These are phyloP conservation scores for Urocyon cinereoargenteus DNA, from an alignment of 2,797 vertebrate genomes.

Conservation along the genomic window DNA sequence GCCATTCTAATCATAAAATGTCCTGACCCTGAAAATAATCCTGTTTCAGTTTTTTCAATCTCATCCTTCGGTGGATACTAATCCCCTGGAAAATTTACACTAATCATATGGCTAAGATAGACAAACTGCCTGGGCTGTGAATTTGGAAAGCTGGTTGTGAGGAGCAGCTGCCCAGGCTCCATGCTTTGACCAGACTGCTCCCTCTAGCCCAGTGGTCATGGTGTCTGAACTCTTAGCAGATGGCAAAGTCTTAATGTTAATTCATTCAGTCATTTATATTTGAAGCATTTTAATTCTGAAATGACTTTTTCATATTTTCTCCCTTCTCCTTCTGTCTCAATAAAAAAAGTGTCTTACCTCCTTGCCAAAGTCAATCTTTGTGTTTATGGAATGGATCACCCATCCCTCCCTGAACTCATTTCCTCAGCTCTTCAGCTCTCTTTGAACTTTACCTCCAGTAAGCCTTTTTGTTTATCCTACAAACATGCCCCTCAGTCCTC, in stretches of 20 bases:
- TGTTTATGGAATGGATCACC: neutral
- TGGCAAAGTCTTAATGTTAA: neutral
- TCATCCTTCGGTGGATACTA: conserved; percentile 12
- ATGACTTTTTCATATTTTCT: neutral
- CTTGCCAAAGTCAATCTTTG: neutral
- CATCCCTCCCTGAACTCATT: neutral
- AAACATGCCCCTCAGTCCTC: neutral
- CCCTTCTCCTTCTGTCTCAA: neutral
- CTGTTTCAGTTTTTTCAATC: neutral
- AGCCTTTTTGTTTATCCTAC: neutral
- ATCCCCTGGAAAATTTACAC: neutral
- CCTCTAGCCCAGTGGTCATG: neutral
- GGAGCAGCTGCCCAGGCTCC: neutral
- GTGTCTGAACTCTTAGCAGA: neutral
- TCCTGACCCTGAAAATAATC: conserved; percentile 33
- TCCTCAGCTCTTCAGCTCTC: neutral
- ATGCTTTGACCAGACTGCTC: neutral
- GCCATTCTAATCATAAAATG: neutral
- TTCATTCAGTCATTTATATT: neutral
- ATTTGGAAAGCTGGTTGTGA: neutral
- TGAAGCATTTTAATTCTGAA: conserved; percentile 9
- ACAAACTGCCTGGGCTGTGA: neutral
- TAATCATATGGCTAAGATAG: neutral
- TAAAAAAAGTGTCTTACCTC: neutral
- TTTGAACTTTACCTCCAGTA: neutral